Evolutionary conservation across 2,113 vertebrate genomes (phyloP), one percentile per base, ranked within the genome.

Genomic region (Megalops atlanticus): DNA sequence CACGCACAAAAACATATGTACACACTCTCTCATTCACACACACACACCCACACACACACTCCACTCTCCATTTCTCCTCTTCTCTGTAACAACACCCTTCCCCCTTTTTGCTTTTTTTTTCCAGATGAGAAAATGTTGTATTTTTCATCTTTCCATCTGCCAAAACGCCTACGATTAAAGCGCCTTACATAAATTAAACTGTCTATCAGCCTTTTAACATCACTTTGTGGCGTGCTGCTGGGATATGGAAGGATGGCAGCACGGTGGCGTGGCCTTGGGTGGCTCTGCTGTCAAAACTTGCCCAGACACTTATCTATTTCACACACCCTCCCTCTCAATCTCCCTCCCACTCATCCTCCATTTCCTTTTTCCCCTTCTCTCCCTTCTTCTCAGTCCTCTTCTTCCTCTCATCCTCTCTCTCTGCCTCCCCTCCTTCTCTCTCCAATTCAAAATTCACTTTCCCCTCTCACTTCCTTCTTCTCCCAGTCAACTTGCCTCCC

Each of bases 101-200:
- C 33, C 18, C 49, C 81, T 81, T 73, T 69, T 84, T 83, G 11
- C 8, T 4, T 64, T 58, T 76, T 81, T 71, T 39, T 81, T 84
- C 81, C 81, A 78, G 70, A 84, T 74, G 35, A 33, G 84, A 85
- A 86, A 74, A 45, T 79, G 69, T 84, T 78, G 45, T 77, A 70
- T 84, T 85, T 85, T 79, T 74, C 81, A 84, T 54, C 69, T 86
- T 85, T 85, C 85, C 84, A 85, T 89, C 89, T 91, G 88, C 74
- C 36, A 84, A 83, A 87, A 85, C 80, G 78, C 74, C 80, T n/a
- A 70, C 72, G 70, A 89, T 88, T 83, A 88, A 86, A 90, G 85
- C 47, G 78, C 80, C 82, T 41, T 36, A 74, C 85, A 85, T 79
- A 86, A 86, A 89, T 89, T 72, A 84, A 15, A 82, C 47, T 64